Conservation (phyloP, 2,113 vertebrate genomes). For the Lophotis ruficrista region DNA sequence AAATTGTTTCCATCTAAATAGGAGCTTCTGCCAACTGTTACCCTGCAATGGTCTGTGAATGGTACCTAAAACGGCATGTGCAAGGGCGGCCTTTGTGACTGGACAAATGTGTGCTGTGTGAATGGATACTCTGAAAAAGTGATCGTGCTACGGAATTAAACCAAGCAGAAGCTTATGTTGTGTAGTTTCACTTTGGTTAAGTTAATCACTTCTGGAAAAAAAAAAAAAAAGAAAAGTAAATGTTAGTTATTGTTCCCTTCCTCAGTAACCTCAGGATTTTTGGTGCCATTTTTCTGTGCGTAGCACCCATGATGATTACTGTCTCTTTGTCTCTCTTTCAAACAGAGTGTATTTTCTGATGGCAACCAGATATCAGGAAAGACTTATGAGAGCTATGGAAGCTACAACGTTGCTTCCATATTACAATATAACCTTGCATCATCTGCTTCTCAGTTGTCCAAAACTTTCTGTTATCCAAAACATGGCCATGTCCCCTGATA, state of each 20-base stretch:
- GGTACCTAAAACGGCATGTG: background rate
- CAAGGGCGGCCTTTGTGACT: background rate
- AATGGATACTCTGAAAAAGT: background rate
- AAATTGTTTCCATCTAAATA: constrained; percentile 21
- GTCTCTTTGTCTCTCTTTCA: background rate
- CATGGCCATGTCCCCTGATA: background rate
- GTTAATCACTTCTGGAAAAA: background rate
- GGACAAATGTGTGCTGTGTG: background rate
- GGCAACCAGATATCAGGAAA: background rate
- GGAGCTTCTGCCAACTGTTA: background rate
- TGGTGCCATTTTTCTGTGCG: background rate
- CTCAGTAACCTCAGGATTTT: background rate
- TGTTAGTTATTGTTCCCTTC: background rate
- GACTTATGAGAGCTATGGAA: background rate
- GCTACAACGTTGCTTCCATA: accelerated
- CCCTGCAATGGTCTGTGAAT: background rate
- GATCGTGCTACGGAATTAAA: background rate
- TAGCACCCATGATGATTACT: background rate
- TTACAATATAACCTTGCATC: background rate
- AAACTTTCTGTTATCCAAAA: background rate
- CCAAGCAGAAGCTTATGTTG: background rate
- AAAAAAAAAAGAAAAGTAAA: background rate
- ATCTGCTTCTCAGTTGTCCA: background rate
- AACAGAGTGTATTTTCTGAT: background rate
- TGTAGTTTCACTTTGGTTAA: background rate